These are phyloP conservation scores for Pardosa pseudoannulata DNA, from an alignment of 2,888 invertebrate species.

Conservation along the genomic window DNA sequence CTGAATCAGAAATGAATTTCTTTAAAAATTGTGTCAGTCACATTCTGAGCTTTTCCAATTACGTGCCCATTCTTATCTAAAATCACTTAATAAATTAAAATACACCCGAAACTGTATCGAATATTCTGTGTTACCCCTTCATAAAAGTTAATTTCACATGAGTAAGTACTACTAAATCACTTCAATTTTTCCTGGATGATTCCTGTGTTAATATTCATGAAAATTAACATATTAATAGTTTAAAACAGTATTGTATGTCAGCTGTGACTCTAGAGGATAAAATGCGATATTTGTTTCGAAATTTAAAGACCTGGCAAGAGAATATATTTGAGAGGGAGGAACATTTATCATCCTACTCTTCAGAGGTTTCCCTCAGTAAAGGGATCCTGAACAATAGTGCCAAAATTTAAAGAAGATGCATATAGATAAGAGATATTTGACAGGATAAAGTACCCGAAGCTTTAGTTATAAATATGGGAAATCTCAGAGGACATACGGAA, in stretches of 20 bases:
- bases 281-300: not conserved
- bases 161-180: not conserved
- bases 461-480: not conserved
- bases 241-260: not conserved
- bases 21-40: too few relatives aligned
- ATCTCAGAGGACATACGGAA: not conserved
- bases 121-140: too few relatives aligned
- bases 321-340: not conserved
- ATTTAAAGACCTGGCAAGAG: not conserved
- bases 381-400: not conserved
- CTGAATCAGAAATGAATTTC: too few relatives aligned
- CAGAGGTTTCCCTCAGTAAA: not conserved
- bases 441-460: not conserved
- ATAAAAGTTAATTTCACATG: not conserved
- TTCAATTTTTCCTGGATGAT: not conserved
- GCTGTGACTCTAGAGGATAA: not conserved
- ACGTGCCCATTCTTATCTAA: too few relatives aligned
- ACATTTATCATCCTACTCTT: not conserved
- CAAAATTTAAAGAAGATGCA: conserved; percentile 1
- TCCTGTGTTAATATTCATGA: not conserved
- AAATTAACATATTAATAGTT: conserved; percentile 6
- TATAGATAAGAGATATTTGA: not conserved
- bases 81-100: too few relatives aligned
- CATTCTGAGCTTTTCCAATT: too few relatives aligned
- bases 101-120: too few relatives aligned